Percentiles rank a stretch among this genome's conserved stretches.
Evolutionary conservation across 2,888 invertebrate species (phyloP).

Genomic region (Zygaena filipendulae): DNA sequence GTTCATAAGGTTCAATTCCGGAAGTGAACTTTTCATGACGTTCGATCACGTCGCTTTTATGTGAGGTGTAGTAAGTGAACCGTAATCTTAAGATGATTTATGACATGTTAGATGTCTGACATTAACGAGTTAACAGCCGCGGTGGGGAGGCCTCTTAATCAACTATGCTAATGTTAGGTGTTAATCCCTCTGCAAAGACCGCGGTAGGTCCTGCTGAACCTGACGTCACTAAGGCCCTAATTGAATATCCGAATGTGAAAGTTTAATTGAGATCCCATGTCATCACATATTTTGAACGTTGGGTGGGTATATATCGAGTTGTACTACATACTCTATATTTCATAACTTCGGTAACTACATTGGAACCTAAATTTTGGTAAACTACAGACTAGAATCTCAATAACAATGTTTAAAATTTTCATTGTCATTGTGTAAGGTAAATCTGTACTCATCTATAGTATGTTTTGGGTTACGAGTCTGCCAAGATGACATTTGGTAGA

Average conservation of each 20-base stretch:
- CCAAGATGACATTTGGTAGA: no score
- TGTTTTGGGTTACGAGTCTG: no score
- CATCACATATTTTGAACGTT: no score
- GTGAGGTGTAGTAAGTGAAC: constrained; percentile 46
- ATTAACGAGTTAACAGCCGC: constrained; percentile 61
- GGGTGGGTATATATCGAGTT: no score
- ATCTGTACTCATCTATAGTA: no score
- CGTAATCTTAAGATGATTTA: constrained; percentile 66
- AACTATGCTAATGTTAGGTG: constrained; percentile 65
- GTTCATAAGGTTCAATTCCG: no score
- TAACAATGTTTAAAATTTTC: no score
- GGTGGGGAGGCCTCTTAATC: constrained; percentile 62
- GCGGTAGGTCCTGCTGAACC: constrained; percentile 36
- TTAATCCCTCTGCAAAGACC: constrained; percentile 37
- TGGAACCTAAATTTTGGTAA: no score
- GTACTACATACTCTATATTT: no score
- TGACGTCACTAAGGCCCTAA: constrained; percentile 57
- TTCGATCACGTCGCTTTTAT: constrained; percentile 23
- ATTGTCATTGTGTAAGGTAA: no score
- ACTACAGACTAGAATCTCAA: no score
- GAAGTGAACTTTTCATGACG: constrained; percentile 19
- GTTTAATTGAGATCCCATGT: constrained; percentile 43
- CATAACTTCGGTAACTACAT: no score
- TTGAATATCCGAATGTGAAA: constrained; percentile 52
- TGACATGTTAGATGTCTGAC: constrained; percentile 60